phyloP scores from a whole-genome alignment of 35 echinoderm and acorn worm genomes.

The Patiria miniata region DNA sequence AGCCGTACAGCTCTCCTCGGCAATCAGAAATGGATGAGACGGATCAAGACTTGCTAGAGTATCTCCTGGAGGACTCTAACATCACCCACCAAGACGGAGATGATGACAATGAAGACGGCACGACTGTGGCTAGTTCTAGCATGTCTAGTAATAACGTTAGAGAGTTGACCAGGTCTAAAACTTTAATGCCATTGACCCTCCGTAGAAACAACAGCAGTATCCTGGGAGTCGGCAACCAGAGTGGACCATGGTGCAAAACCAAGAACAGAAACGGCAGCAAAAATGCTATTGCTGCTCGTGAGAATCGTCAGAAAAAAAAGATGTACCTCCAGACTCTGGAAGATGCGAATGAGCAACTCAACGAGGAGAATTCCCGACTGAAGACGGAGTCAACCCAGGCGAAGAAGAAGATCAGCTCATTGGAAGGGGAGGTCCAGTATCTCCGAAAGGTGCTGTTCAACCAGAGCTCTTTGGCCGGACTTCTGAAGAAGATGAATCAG shows the following conservation, averaged over 20 bases:
- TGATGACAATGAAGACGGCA: neutral
- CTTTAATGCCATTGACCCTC: neutral
- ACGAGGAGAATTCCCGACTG: slow-evolving; percentile 1
- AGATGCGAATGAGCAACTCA: neutral
- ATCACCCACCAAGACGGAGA: neutral
- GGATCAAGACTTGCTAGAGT: neutral
- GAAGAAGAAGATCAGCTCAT: slow-evolving; percentile 15
- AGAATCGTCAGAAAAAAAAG: slow-evolving; percentile 51
- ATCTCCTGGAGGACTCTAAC: neutral
- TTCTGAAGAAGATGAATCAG: slow-evolving; percentile 37
- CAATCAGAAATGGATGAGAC: neutral
- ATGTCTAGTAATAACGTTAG: too few relatives aligned
- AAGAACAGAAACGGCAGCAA: slow-evolving; percentile 14
- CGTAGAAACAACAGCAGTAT: neutral
- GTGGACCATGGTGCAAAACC: neutral
- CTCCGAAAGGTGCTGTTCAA: slow-evolving; percentile 36
- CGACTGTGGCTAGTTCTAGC: too few relatives aligned
- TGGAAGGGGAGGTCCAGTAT: slow-evolving; percentile 43
- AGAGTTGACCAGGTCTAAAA: slow-evolving; percentile 1
- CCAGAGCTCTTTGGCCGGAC: slow-evolving; percentile 34
- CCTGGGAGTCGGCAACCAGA: neutral
- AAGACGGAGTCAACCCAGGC: neutral
- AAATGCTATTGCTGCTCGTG: slow-evolving; percentile 34
- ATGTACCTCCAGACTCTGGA: slow-evolving; percentile 18
- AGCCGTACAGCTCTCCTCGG: neutral